These are phyloP conservation scores for Chironomus striatipennis DNA, from an alignment of 1,140 invertebrate genomes.

Conservation along the genomic window DNA sequence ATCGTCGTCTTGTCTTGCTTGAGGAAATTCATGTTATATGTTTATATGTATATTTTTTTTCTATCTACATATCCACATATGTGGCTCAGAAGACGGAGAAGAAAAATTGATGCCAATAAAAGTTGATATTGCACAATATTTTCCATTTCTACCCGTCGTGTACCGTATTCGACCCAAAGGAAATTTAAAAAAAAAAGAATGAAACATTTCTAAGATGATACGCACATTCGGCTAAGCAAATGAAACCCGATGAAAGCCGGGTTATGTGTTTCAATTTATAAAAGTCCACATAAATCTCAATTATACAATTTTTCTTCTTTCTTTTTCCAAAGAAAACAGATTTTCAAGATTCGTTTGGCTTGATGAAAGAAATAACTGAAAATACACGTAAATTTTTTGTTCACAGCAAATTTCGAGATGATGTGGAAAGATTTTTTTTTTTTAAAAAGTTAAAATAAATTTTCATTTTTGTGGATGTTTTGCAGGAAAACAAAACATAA, in stretches of 20 bases:
- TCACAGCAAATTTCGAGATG: too few species aligned
- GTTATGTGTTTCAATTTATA: conserved; percentile 2
- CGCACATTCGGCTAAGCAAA: not conserved
- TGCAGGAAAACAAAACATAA: not conserved
- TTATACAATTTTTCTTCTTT: not conserved
- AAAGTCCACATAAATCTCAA: not conserved
- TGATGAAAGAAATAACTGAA: too few species aligned
- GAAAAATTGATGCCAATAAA: conserved; percentile 10
- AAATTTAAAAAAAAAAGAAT: too few species aligned
- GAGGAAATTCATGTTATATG: too few species aligned
- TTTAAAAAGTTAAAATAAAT: too few species aligned
- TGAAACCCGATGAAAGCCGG: not conserved
- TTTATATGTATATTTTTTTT: not conserved
- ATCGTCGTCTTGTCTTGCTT: not conserved
- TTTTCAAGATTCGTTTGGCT: too few species aligned
- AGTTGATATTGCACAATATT: conserved; percentile 18
- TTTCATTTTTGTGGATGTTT: too few species aligned
- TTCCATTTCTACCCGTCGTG: not conserved
- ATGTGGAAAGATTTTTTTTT: too few species aligned
- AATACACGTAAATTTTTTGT: too few species aligned
- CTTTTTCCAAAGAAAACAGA: too few species aligned
- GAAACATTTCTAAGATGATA: too few species aligned
- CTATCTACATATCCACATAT: not conserved
- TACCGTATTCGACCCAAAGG: too few species aligned
- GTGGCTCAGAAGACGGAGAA: not conserved